phyloP scores from a whole-genome alignment of 1,140 invertebrate species.

The Steinernema feltiae region DNA sequence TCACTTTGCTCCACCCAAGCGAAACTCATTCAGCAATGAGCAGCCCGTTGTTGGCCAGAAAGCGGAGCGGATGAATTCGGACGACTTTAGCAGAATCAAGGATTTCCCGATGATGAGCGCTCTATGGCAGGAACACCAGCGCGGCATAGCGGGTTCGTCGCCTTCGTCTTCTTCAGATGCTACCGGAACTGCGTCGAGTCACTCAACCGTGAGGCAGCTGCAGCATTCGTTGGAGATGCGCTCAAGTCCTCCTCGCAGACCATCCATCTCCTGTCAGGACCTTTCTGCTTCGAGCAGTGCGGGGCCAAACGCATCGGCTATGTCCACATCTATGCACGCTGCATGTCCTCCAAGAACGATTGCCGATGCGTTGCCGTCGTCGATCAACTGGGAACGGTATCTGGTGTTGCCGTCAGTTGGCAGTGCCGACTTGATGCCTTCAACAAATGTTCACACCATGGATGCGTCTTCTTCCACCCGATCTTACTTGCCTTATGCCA shows the following conservation, averaged over 20 bases:
- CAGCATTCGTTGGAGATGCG: not conserved
- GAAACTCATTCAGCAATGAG: not conserved
- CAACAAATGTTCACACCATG: not conserved
- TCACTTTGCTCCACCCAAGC: not conserved
- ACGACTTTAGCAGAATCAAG: conserved; percentile 7
- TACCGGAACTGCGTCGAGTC: not conserved
- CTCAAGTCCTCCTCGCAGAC: not conserved
- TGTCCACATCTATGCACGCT: not conserved
- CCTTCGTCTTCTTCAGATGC: not conserved
- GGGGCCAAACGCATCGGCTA: not conserved
- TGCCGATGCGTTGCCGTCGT: not conserved
- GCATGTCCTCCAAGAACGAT: not conserved
- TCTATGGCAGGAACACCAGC: not conserved
- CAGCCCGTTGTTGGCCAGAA: not conserved
- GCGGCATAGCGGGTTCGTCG: not conserved
- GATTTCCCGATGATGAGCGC: conserved; percentile 11
- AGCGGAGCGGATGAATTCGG: not conserved
- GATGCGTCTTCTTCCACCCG: not conserved
- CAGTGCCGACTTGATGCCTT: not conserved
- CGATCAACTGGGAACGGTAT: not conserved
- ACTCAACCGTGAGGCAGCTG: not conserved
- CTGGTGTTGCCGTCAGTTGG: not conserved
- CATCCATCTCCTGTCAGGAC: not conserved
- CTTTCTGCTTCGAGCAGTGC: not conserved
- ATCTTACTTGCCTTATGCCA: not conserved